Conservation (phyloP, 2,888 invertebrate species). For the Neocrepidodera transversa region DNA sequence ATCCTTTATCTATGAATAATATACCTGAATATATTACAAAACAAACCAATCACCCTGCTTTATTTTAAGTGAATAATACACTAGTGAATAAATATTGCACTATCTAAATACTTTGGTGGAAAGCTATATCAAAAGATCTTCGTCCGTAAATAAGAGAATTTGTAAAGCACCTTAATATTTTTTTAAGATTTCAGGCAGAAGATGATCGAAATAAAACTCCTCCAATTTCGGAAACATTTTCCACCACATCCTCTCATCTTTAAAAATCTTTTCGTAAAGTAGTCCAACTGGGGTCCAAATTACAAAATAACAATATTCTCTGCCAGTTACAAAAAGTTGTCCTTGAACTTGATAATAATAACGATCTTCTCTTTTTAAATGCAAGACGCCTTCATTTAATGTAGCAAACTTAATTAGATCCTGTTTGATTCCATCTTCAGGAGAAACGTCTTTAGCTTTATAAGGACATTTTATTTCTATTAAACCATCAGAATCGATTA, state of each 20-base stretch:
- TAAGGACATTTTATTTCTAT: slow-evolving; percentile 49
- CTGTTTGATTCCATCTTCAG: slow-evolving; percentile 40
- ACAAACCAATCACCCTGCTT: no score
- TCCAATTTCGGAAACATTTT: slow-evolving; percentile 46
- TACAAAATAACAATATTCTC: slow-evolving; percentile 44
- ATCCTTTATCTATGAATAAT: no score
- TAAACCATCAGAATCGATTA: slow-evolving; percentile 41
- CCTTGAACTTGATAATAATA: slow-evolving; percentile 50
- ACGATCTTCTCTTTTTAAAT: slow-evolving; percentile 41
- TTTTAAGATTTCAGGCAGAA: slow-evolving; percentile 41
- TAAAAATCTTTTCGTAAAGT: slow-evolving; percentile 41
- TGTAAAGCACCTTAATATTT: slow-evolving; percentile 29
- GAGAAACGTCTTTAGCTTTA: slow-evolving; percentile 39
- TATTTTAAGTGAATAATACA: no score
- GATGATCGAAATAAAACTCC: slow-evolving; percentile 45
- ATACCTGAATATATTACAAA: no score
- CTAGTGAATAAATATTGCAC: not conserved
- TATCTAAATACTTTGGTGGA: not conserved
- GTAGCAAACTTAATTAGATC: slow-evolving; percentile 42
- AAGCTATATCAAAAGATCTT: no score
- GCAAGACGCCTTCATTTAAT: slow-evolving; percentile 34
- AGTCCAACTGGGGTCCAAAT: slow-evolving; percentile 46
- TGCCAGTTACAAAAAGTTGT: slow-evolving; percentile 44
- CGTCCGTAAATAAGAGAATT: no score
- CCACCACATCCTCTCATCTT: slow-evolving; percentile 42